Evolutionary conservation across 2,797 vertebrate genomes (phyloP).

Genomic region (Serranus cabrilla): DNA sequence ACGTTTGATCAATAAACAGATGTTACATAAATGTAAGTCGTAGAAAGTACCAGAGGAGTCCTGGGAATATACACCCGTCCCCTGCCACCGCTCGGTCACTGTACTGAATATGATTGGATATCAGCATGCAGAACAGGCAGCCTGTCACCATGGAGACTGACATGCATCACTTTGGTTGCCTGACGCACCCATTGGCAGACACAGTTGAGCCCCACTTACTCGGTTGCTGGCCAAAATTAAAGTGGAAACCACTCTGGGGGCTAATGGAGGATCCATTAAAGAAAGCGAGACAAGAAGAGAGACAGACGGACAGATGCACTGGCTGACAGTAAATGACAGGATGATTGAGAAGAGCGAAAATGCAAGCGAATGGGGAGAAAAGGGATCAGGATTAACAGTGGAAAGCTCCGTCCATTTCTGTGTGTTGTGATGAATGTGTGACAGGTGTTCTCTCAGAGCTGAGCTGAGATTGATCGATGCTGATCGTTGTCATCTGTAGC

Average conservation of each 20-base stretch:
- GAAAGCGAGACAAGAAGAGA: slow-evolving; percentile 22
- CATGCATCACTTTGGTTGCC: slow-evolving; percentile 57
- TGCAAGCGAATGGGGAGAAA: slow-evolving; percentile 31
- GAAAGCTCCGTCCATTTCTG: slow-evolving; percentile 40
- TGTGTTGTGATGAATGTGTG: slow-evolving; percentile 52
- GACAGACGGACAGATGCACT: slow-evolving; percentile 42
- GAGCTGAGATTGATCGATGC: slow-evolving; percentile 37
- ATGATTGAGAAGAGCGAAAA: slow-evolving; percentile 53
- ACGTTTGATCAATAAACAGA: neutral
- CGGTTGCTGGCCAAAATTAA: slow-evolving; percentile 56
- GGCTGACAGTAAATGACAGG: slow-evolving; percentile 55
- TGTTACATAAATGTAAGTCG: slow-evolving; percentile 9
- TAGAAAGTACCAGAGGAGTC: neutral
- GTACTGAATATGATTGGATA: slow-evolving; percentile 17
- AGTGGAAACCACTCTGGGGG: slow-evolving; percentile 48
- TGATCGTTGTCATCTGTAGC: slow-evolving; percentile 30
- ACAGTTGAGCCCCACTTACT: slow-evolving; percentile 28
- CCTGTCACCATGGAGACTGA: slow-evolving; percentile 76
- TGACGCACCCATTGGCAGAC: slow-evolving; percentile 45
- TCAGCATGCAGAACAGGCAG: slow-evolving; percentile 60
- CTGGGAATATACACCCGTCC: neutral
- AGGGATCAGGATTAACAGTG: slow-evolving; percentile 37
- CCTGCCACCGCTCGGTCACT: slow-evolving; percentile 8
- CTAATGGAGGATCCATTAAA: slow-evolving; percentile 45
- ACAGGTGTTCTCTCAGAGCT: slow-evolving; percentile 38